Conservation (phyloP, 2,113 vertebrate species). For the Gasterosteus nipponicus region DNA sequence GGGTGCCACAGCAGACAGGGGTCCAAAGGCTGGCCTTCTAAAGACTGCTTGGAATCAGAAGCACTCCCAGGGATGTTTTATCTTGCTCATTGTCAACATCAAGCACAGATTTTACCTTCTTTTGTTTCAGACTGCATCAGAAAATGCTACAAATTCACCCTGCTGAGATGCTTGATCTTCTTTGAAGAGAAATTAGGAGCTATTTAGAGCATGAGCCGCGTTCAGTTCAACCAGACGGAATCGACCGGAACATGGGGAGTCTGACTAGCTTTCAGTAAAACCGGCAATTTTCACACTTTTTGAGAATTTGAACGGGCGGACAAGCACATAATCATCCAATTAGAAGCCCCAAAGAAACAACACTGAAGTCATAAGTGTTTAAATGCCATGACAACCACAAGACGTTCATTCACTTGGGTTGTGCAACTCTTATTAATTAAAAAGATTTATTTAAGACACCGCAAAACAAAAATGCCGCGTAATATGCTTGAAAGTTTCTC, state of each 20-base stretch:
- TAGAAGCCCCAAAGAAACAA: neutral
- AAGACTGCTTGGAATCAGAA: conserved; percentile 30
- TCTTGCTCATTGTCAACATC: conserved; percentile 22
- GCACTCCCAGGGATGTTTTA: conserved; percentile 31
- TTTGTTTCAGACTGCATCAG: conserved; percentile 30
- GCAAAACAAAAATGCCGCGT: neutral
- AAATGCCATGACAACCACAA: too few relatives aligned
- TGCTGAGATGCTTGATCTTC: neutral
- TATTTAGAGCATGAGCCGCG: neutral
- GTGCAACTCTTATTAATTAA: neutral
- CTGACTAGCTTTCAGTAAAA: neutral
- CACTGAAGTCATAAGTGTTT: neutral
- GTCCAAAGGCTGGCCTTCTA: conserved; percentile 27
- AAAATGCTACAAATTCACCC: neutral
- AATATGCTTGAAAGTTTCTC: neutral
- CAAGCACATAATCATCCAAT: neutral
- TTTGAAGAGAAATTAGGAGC: conserved; percentile 15
- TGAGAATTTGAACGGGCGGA: neutral
- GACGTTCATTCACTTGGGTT: neutral
- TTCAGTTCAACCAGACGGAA: neutral
- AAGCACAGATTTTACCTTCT: neutral
- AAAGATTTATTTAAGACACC: neutral
- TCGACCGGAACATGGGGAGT: neutral
- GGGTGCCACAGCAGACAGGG: conserved; percentile 8
- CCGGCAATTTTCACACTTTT: neutral